Evolutionary conservation across 1,140 invertebrate genomes (phyloP).

Genomic region (Tetraneura akinire): DNA sequence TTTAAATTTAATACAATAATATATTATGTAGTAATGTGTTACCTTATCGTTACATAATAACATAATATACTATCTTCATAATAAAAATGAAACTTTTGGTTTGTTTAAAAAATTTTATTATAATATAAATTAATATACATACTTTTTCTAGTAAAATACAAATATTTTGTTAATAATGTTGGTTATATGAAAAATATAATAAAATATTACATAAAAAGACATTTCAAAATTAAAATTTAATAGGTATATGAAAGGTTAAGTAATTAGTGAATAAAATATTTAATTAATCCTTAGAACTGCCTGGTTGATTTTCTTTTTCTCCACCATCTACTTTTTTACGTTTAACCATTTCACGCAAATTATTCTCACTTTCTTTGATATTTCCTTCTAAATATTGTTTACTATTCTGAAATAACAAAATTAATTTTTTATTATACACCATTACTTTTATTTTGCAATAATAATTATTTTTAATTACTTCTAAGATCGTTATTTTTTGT

Average conservation of each 20-base stretch:
- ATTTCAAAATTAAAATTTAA: neutral
- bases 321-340: slow-evolving; percentile 64
- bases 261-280: neutral
- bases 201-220: too few relatives aligned
- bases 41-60: too few relatives aligned
- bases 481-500: slow-evolving; percentile 73
- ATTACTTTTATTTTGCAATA: neutral
- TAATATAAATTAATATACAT: neutral
- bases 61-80: too few relatives aligned
- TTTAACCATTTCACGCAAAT: slow-evolving; percentile 80
- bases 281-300: slow-evolving; percentile 37
- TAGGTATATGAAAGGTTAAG: neutral
- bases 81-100: too few relatives aligned
- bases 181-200: neutral
- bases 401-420: slow-evolving; percentile 63
- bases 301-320: slow-evolving; percentile 41
- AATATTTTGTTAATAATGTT: neutral
- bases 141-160: neutral
- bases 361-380: slow-evolving; percentile 82
- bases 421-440: slow-evolving; percentile 2
- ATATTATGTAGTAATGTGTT: too few relatives aligned
- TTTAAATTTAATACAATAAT: too few relatives aligned
- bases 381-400: slow-evolving; percentile 76
- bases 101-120: neutral
- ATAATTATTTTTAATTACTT: slow-evolving; percentile 60